These are phyloP conservation scores for Hassar affinis DNA, from an alignment of 2,113 vertebrate species.

Conservation along the genomic window DNA sequence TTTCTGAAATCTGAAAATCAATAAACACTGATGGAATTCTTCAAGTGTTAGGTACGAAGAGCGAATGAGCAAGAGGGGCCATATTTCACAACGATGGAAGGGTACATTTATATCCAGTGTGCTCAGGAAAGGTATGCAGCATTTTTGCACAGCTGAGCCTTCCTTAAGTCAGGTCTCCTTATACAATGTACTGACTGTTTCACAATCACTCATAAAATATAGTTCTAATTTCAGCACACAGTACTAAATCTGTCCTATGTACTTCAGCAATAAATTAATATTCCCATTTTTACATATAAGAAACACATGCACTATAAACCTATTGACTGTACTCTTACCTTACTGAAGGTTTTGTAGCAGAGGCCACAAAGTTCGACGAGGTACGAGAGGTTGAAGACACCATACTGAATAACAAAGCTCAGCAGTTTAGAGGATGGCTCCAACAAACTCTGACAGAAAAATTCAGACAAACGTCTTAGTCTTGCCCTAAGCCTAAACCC, in stretches of 20 bases:
- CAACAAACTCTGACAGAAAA: constrained; percentile 84
- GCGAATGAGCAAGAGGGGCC: not conserved
- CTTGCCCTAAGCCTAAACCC: not conserved
- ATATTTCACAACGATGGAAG: constrained; percentile 22
- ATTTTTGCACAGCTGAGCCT: not conserved
- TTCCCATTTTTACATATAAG: constrained; percentile 1
- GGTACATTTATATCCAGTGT: constrained; percentile 6
- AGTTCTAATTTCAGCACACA: not conserved
- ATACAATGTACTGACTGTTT: not conserved
- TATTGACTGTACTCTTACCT: constrained; percentile 74
- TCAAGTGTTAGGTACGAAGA: constrained; percentile 51
- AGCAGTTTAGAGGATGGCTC: constrained; percentile 97
- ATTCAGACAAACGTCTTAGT: constrained; percentile 27
- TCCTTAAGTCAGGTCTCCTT: not conserved
- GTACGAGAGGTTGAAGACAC: constrained; percentile 90
- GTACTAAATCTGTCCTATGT: constrained; percentile 3
- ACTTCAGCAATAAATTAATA: constrained; percentile 26
- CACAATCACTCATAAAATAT: not conserved
- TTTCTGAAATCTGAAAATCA: constrained; percentile 72
- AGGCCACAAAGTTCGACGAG: constrained; percentile 95
- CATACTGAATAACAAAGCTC: constrained; percentile 97
- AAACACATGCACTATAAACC: not conserved
- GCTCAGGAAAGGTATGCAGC: not conserved
- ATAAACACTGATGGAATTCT: constrained; percentile 71
- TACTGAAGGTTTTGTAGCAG: constrained; percentile 95